A percentile compares a stretch with the other conserved stretches of the same genome.
phyloP scores from a whole-genome alignment of 2,113 vertebrate species.

The Laticauda laticaudata region DNA sequence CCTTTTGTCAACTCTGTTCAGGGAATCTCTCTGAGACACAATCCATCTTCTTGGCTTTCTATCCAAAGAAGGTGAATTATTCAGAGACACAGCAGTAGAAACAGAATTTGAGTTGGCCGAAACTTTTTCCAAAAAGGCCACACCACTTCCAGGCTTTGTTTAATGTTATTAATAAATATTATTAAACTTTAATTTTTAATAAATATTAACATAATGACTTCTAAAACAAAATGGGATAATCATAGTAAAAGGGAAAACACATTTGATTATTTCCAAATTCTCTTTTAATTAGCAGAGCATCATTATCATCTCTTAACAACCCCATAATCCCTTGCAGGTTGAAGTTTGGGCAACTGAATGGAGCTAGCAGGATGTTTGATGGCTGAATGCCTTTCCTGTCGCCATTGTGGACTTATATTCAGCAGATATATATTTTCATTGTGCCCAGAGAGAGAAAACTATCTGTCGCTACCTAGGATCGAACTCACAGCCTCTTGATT shows the following conservation, averaged over 20 bases:
- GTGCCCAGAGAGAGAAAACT: no score
- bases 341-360: no score
- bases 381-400: no score
- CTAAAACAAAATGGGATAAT: background rate
- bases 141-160: background rate
- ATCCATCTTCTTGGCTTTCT: background rate
- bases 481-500: no score
- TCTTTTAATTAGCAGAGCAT: background rate
- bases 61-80: background rate
- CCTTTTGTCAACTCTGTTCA: background rate
- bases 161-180: background rate
- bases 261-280: background rate
- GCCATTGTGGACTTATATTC: no score
- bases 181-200: background rate
- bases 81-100: background rate
- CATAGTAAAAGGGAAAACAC: background rate
- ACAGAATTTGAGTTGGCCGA: background rate
- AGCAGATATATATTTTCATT: no score
- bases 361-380: no score
- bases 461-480: no score
- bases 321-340: no score
- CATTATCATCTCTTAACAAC: no score
- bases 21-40: background rate
- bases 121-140: background rate
- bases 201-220: background rate